Evolutionary conservation across 2,113 vertebrate genomes (phyloP).

Genomic region (Microcebus griseorufus): DNA sequence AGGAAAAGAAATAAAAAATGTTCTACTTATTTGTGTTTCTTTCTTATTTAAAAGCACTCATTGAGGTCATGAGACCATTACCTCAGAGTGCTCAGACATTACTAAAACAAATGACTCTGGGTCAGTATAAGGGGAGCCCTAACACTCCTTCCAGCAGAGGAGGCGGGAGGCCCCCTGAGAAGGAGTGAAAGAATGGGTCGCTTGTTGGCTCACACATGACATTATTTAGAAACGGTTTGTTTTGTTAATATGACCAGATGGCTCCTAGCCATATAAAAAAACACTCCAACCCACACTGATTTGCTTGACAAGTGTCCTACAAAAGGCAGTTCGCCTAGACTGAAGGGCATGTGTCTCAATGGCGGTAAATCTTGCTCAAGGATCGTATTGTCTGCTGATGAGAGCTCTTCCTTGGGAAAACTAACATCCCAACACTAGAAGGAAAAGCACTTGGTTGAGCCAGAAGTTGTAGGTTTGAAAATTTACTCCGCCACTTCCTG

Average conservation of each 20-base stretch:
- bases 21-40: constrained; percentile 64
- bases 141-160: constrained; percentile 76
- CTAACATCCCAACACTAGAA: background rate
- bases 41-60: constrained; percentile 71
- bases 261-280: constrained; percentile 80
- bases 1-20: background rate
- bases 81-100: constrained; percentile 83
- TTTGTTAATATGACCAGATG: constrained; percentile 83
- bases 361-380: background rate
- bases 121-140: constrained; percentile 69
- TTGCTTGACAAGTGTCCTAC: constrained; percentile 75
- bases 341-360: background rate
- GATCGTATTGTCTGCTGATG: background rate
- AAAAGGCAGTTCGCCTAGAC: constrained; percentile 57
- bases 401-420: background rate
- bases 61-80: constrained; percentile 79
- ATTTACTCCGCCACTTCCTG: background rate
- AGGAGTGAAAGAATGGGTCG: constrained; percentile 77
- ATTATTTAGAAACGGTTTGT: constrained; percentile 84
- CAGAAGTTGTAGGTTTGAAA: background rate
- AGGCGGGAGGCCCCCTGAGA: constrained; percentile 65
- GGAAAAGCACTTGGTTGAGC: background rate
- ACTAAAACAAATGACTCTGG: constrained; percentile 86
- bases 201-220: constrained; percentile 81
- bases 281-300: constrained; percentile 75